Percentiles rank a stretch among this genome's conserved stretches.
Conservation (phyloP, 2,113 vertebrate species). For the Danio rerio region DNA sequence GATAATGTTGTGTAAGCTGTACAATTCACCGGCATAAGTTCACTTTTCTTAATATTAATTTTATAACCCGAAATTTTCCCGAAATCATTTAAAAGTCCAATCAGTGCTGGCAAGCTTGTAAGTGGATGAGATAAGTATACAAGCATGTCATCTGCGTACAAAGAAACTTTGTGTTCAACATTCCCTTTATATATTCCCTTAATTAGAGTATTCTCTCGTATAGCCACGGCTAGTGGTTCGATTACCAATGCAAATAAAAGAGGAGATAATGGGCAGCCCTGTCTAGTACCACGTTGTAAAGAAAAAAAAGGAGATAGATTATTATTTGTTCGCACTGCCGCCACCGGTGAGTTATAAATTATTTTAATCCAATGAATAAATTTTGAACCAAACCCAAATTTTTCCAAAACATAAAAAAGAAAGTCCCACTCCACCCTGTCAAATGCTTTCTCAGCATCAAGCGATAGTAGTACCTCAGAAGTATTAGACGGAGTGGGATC, state of each 20-base stretch:
- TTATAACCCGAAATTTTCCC: slow-evolving; percentile 13
- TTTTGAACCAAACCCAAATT: no score
- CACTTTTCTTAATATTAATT: slow-evolving; percentile 10
- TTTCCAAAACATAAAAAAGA: no score
- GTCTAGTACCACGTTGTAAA: not conserved
- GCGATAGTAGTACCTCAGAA: no score
- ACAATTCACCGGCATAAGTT: not conserved
- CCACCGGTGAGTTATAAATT: not conserved
- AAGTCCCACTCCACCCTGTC: no score
- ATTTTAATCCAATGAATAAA: no score
- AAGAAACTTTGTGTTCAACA: not conserved
- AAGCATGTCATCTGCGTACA: not conserved
- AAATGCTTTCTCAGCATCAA: no score
- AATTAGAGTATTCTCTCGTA: not conserved
- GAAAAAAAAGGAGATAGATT: not conserved
- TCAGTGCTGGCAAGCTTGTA: not conserved
- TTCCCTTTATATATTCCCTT: not conserved
- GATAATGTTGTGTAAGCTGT: not conserved
- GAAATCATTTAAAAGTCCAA: not conserved
- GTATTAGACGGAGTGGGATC: no score
- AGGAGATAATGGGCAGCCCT: not conserved
- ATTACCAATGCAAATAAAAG: not conserved
- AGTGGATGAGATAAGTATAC: not conserved
- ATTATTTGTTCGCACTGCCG: not conserved
- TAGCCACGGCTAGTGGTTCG: no score